Evolutionary conservation across 2,113 vertebrate species (phyloP).

Genomic region (Sisor rabdophorus): DNA sequence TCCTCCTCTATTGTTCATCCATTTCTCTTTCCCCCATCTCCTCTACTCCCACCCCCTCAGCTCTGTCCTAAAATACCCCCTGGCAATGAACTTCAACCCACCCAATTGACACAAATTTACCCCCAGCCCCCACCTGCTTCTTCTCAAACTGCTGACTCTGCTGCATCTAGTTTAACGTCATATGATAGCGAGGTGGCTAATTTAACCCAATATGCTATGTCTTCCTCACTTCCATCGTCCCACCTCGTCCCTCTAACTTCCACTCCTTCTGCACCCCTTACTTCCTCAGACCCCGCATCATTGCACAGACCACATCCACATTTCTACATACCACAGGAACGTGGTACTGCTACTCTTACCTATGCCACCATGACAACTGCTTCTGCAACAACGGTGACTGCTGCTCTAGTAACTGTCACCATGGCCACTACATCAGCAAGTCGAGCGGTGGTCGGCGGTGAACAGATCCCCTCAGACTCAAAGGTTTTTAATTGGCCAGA

Average conservation of each 20-base stretch:
- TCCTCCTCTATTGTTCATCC: constrained; percentile 53
- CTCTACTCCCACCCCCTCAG: constrained; percentile 28
- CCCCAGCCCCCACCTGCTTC: constrained; percentile 54
- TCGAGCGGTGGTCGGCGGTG: constrained; percentile 5
- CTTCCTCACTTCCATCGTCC: constrained; percentile 65
- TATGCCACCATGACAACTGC: constrained; percentile 60
- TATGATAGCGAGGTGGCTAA: constrained; percentile 91
- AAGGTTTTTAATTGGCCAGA: constrained; percentile 72
- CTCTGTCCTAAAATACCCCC: constrained; percentile 52
- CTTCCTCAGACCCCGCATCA: constrained; percentile 49
- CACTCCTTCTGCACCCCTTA: constrained; percentile 44
- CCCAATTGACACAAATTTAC: constrained; percentile 24
- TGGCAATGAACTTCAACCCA: constrained; percentile 36
- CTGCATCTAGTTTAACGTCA: constrained; percentile 85
- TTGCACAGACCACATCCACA: constrained; percentile 71
- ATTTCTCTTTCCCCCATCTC: constrained; percentile 43
- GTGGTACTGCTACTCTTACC: constrained; percentile 53
- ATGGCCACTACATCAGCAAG: constrained; percentile 64
- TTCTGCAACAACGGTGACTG: constrained; percentile 62
- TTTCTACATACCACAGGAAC: constrained; percentile 63
- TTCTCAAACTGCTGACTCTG: constrained; percentile 78
- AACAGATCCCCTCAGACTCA: constrained; percentile 33
- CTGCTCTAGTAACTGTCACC: constrained; percentile 50
- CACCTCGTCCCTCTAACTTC: constrained; percentile 62
- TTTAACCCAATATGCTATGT: constrained; percentile 78